Percentiles rank a stretch among this genome's conserved stretches.
Evolutionary conservation across 2,888 invertebrate genomes (phyloP).

Genomic region (Rutpela maculata): DNA sequence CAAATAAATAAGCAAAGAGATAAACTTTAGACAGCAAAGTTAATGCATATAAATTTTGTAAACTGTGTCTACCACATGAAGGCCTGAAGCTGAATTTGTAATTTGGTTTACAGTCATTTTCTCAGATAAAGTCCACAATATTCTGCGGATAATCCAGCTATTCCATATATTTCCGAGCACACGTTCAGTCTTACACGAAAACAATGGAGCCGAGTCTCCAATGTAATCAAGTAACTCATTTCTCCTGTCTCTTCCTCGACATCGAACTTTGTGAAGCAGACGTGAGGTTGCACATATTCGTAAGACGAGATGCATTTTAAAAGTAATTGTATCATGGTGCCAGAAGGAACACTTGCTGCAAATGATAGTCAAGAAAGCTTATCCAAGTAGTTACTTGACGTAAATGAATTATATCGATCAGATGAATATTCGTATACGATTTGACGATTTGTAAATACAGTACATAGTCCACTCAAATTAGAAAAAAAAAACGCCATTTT

Average conservation of each 20-base stretch:
- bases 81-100: neutral
- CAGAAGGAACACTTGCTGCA: no score
- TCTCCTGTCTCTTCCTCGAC: no score
- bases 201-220: neutral
- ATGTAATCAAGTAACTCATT: neutral
- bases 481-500: no score
- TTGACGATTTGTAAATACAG: no score
- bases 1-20: no score
- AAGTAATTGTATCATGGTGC: neutral
- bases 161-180: neutral
- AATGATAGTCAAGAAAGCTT: no score
- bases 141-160: neutral
- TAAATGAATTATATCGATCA: no score
- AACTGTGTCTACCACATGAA: neutral
- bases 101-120: neutral
- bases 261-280: neutral
- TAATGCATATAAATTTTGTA: neutral
- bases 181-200: neutral
- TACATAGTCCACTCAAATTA: no score
- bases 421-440: no score
- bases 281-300: neutral
- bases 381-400: no score
- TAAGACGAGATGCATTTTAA: neutral
- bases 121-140: neutral
- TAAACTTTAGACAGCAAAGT: neutral